Conservation (phyloP, 2,113 vertebrate genomes). For the Gnathonemus echidnorhynchus region DNA sequence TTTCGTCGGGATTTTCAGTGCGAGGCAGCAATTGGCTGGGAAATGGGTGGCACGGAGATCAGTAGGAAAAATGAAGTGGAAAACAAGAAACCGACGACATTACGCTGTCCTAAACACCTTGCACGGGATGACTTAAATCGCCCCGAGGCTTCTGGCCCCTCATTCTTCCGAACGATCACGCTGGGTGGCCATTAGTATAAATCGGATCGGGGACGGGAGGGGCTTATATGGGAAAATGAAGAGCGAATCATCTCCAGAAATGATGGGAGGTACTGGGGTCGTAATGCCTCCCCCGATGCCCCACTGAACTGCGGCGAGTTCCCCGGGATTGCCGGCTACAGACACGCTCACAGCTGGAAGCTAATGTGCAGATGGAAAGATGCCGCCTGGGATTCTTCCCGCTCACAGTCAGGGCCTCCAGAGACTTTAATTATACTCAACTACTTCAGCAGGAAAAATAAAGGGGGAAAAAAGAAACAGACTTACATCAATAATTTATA, state of each 20-base stretch:
- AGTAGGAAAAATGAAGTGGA: not conserved
- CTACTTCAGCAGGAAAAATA: constrained; percentile 27
- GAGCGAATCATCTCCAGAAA: constrained; percentile 40
- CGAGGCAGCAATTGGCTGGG: not conserved
- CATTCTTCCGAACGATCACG: constrained; percentile 23
- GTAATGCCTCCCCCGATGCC: constrained; percentile 18
- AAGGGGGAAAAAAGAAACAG: constrained; percentile 29
- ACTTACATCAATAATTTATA: constrained; percentile 39
- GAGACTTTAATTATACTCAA: constrained; percentile 52
- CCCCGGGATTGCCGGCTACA: constrained; percentile 23
- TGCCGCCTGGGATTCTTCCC: constrained; percentile 68
- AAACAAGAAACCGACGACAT: not conserved
- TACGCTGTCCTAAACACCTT: not conserved
- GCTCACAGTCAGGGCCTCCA: constrained; percentile 56
- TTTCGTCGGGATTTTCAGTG: not conserved
- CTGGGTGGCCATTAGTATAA: constrained; percentile 47
- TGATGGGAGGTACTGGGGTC: constrained; percentile 43
- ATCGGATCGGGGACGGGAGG: constrained; percentile 37
- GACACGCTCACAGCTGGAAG: constrained; percentile 53
- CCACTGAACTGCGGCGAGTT: not conserved
- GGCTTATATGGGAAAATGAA: constrained; percentile 40
- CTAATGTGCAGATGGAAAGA: constrained; percentile 68
- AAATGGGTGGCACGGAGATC: not conserved
- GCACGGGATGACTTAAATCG: not conserved
- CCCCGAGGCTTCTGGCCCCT: not conserved